A percentile compares a stretch with the other conserved stretches of the same genome.
phyloP scores from a whole-genome alignment of 2,888 invertebrate species.

The Tenthredo notha region DNA sequence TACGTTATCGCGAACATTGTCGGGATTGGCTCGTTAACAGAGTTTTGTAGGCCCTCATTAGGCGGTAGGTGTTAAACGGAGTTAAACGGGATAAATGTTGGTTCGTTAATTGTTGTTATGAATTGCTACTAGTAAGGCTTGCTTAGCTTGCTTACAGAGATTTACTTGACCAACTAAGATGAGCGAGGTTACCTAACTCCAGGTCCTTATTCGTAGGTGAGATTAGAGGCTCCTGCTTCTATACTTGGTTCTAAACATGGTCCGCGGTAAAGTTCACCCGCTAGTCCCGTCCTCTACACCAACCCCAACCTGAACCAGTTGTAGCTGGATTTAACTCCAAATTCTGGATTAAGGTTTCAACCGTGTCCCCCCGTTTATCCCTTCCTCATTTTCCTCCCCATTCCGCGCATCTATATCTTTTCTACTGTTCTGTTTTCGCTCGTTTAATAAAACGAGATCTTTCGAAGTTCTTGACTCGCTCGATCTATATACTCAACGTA shows the following conservation, averaged over 20 bases:
- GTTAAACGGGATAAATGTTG: slow-evolving; percentile 74
- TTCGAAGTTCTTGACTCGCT: not conserved
- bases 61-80: slow-evolving; percentile 68
- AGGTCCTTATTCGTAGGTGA: slow-evolving; percentile 48
- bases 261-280: slow-evolving; percentile 61
- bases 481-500: not conserved
- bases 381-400: slow-evolving; percentile 53
- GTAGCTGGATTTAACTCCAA: slow-evolving; percentile 55
- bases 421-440: slow-evolving; percentile 54
- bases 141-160: slow-evolving; percentile 61
- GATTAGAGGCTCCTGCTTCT: slow-evolving; percentile 41
- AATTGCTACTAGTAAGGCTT: slow-evolving; percentile 66
- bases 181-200: slow-evolving; percentile 55
- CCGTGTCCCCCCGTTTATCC: slow-evolving; percentile 60
- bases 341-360: slow-evolving; percentile 69
- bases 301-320: slow-evolving; percentile 63
- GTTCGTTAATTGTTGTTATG: slow-evolving; percentile 74
- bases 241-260: slow-evolving; percentile 31
- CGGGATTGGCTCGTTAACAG: slow-evolving; percentile 20
- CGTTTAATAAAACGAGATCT: slow-evolving; percentile 28
- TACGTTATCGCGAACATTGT: not conserved
- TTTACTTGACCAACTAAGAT: slow-evolving; percentile 64
- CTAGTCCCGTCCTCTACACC: slow-evolving; percentile 54
- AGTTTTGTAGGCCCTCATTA: slow-evolving; percentile 37
- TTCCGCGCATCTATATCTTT: slow-evolving; percentile 48